Evolutionary conservation across 2,888 invertebrate species (phyloP), one percentile per base, ranked within the genome.

Genomic region (Chirona hameri): DNA sequence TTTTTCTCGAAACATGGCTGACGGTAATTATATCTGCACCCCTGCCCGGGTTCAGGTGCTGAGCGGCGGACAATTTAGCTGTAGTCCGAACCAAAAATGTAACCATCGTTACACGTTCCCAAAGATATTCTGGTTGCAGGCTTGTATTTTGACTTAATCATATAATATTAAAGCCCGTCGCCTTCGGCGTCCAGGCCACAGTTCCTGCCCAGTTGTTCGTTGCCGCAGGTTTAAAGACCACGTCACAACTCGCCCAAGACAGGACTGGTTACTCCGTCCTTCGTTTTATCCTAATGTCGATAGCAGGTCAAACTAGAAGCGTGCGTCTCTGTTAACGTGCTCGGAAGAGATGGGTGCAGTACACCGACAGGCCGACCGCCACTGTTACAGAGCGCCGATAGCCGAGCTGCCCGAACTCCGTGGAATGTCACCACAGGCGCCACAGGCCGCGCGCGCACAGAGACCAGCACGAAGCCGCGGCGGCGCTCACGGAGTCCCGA

Each of bases 341-440:
- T 80, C 79, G 82, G 83, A 82, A 82, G 82, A 82, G 29, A 27
- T 27, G 48, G 55, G 48, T 52, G 52, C 55, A 29, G 24, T n/a
- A 80, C 52, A 57, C 31, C 14, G 80, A 29, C 80, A 55, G n/a
- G n/a, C 48, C 15, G 21, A 39, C 48, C 52, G 24, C n/a, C n/a
- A 14, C 14, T 27, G 29, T 29, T 14, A 29, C 52, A 0, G 48
- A 24, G 65, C 24, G 82, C 18, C 57, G 57, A 29, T 46, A 18
- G 24, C 60, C 29, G 18, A 65, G 39, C 31, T 29, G 72, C 29
- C 72, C 31, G 31, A 18, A 29, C 27, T 15, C 72, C 72, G 72
- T 18, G 72, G 72, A 72, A 72, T 72, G 72, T 72, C 31, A n/a
- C n/a, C n/a, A n/a, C n/a, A n/a, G n/a, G n/a, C n/a, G 72, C 5